Evolutionary conservation across 1,140 invertebrate genomes (phyloP).

Genomic region (Lordiphosa clarofinis): DNA sequence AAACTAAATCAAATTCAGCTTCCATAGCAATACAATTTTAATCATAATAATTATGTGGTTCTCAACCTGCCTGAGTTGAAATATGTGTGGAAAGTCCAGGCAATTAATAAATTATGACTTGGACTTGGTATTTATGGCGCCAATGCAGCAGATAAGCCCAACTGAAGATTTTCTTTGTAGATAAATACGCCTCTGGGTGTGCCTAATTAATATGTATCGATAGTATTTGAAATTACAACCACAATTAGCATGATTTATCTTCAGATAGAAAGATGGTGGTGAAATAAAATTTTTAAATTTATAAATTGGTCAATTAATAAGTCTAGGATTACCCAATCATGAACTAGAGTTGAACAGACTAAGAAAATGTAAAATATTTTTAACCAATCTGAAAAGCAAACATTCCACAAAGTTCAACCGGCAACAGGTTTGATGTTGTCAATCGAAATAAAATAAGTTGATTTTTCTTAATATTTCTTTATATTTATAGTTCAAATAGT

Average conservation of each 20-base stretch:
- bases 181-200: slow-evolving; percentile 66
- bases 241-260: slow-evolving; percentile 70
- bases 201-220: slow-evolving; percentile 73
- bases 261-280: slow-evolving; percentile 49
- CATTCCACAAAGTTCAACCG: too few species aligned
- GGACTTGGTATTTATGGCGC: slow-evolving; percentile 65
- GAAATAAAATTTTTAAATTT: slow-evolving; percentile 50
- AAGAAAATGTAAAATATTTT: too few species aligned
- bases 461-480: too few species aligned
- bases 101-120: slow-evolving; percentile 76
- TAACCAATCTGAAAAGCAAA: too few species aligned
- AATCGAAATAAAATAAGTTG: too few species aligned
- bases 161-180: slow-evolving; percentile 47
- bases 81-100: slow-evolving; percentile 67
- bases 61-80: slow-evolving; percentile 46
- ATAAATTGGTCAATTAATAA: slow-evolving; percentile 59
- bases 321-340: slow-evolving; percentile 19
- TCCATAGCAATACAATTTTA: slow-evolving; percentile 21
- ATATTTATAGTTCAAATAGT: too few species aligned
- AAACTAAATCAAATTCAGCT: slow-evolving; percentile 8
- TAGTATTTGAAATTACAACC: slow-evolving; percentile 70
- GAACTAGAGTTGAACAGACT: slow-evolving; percentile 10
- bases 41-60: slow-evolving; percentile 28
- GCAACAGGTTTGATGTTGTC: too few species aligned
- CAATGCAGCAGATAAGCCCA: slow-evolving; percentile 51